phyloP scores from a whole-genome alignment of 1,140 invertebrate genomes.

The Mamestra configurata region DNA sequence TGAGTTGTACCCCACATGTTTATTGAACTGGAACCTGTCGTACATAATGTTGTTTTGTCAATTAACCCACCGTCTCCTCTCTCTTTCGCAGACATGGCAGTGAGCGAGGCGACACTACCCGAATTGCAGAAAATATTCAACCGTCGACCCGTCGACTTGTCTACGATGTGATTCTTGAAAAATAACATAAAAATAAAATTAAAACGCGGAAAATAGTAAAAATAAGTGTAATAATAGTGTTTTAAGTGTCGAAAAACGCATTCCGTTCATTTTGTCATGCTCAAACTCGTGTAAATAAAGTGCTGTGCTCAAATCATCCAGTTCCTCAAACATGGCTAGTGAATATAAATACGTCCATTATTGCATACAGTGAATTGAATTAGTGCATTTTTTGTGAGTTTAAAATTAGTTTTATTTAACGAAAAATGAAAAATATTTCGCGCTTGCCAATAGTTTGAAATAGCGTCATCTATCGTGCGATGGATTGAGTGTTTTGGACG shows the following conservation, averaged over 20 bases:
- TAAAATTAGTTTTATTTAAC: constrained; percentile 58
- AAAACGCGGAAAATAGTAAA: constrained; percentile 39
- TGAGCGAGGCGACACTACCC: constrained; percentile 60
- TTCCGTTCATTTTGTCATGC: constrained; percentile 71
- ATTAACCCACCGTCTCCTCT: constrained; percentile 65
- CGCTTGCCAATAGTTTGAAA: constrained; percentile 29
- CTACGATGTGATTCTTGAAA: constrained; percentile 50
- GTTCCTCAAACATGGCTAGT: constrained; percentile 79
- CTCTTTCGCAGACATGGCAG: constrained; percentile 72
- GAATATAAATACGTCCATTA: constrained; percentile 73
- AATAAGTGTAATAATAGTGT: constrained; percentile 40
- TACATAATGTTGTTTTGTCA: constrained; percentile 70
- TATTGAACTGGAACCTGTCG: constrained; percentile 68
- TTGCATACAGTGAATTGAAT: constrained; percentile 72
- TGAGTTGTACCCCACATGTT: constrained; percentile 48
- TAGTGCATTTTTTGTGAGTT: constrained; percentile 59
- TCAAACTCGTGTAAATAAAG: constrained; percentile 62
- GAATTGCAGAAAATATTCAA: constrained; percentile 59
- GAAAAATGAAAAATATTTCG: constrained; percentile 46
- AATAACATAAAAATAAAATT: constrained; percentile 47
- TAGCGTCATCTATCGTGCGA: constrained; percentile 58
- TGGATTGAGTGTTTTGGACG: constrained; percentile 44
- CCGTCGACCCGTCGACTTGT: constrained; percentile 56
- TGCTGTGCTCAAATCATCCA: constrained; percentile 65
- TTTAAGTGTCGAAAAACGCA: constrained; percentile 44